Percentiles rank a stretch among this genome's conserved stretches.
phyloP scores from a whole-genome alignment of 2,113 vertebrate species.

The Actenoides lindsayi region DNA sequence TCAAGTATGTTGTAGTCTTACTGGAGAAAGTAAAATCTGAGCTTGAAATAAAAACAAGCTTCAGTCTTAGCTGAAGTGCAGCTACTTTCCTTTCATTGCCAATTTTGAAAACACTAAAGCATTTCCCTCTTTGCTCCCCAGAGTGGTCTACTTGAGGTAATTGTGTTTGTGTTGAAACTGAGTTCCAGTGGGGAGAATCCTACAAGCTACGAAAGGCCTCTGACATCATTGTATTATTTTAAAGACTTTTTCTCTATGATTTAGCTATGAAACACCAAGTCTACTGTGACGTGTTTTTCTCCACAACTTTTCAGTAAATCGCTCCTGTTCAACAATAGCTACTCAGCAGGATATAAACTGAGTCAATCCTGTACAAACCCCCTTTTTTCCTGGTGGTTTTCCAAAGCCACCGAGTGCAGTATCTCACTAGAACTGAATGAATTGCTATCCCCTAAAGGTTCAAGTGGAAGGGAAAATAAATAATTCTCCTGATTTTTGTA shows the following conservation, averaged over 20 bases:
- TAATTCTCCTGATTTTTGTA: not conserved
- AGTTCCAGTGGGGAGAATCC: not conserved
- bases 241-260: not conserved
- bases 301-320: not conserved
- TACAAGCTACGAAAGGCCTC: not conserved
- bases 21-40: not conserved
- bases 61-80: not conserved
- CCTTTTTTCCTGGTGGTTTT: not conserved
- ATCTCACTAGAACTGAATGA: not conserved
- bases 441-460: not conserved
- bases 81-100: not conserved
- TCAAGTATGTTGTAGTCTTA: not conserved
- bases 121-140: not conserved
- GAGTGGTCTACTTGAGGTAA: not conserved
- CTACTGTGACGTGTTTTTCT: not conserved
- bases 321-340: not conserved
- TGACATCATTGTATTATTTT: not conserved
- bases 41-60: not conserved
- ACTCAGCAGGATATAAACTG: not conserved
- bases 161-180: not conserved
- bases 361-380: not conserved
- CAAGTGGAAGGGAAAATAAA: not conserved
- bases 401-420: not conserved
- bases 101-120: not conserved
- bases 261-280: not conserved